A percentile compares a stretch with the other conserved stretches of the same genome.
phyloP scores from a whole-genome alignment of 2,888 invertebrate species.

The Ametastegia equiseti region DNA sequence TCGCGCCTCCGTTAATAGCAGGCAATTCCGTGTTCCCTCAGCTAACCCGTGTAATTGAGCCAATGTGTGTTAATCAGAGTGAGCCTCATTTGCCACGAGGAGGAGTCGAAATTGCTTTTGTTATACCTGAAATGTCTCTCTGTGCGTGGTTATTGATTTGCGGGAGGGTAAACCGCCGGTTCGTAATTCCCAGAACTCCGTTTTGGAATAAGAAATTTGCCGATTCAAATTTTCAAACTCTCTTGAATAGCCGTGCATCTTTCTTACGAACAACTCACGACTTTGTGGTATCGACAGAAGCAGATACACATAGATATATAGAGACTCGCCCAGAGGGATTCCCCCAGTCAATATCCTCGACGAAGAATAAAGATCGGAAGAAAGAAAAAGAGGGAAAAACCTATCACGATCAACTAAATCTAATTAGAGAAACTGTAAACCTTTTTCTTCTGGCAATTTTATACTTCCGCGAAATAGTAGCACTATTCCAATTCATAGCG shows the following conservation, averaged over 20 bases:
- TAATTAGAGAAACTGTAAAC: constrained; percentile 2
- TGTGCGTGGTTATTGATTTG: constrained; percentile 46
- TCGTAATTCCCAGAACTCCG: background rate
- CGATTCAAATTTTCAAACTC: background rate
- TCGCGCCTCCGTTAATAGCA: constrained; percentile 64
- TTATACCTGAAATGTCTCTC: constrained; percentile 60
- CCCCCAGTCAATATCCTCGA: background rate
- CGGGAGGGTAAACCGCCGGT: background rate
- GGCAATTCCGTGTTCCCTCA: constrained; percentile 64
- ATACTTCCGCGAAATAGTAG: background rate
- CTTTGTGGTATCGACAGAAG: background rate
- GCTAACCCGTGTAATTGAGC: constrained; percentile 65
- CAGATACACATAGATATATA: background rate
- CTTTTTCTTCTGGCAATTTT: background rate
- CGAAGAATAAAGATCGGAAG: background rate
- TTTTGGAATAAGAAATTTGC: background rate
- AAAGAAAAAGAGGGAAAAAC: constrained; percentile 4
- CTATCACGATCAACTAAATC: constrained; percentile 1
- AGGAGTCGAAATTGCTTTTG: constrained; percentile 65
- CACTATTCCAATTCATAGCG: background rate
- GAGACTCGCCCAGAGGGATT: background rate
- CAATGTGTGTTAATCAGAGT: constrained; percentile 66
- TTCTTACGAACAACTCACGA: background rate
- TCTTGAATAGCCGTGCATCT: background rate
- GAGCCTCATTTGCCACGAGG: constrained; percentile 65